Evolutionary conservation across 2,113 vertebrate species (phyloP).

Genomic region (Tragulus kanchil): DNA sequence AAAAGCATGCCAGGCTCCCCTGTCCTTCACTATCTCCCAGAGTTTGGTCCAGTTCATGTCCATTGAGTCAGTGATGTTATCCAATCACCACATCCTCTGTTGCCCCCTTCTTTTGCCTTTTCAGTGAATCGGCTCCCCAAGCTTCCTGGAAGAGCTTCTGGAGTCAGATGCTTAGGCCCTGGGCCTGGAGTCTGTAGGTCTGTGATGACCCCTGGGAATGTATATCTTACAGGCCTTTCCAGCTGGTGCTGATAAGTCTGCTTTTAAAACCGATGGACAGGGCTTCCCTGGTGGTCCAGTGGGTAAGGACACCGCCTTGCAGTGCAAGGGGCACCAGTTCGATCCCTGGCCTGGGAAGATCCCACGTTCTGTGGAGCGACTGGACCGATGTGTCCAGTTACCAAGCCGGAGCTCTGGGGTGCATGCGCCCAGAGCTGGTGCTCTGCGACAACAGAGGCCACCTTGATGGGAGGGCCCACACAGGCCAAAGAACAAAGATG

Average conservation of each 20-base stretch:
- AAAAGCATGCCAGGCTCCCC: not conserved
- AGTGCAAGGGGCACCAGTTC: too few relatives aligned
- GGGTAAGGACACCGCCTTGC: too few relatives aligned
- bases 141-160: not conserved
- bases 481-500: too few relatives aligned
- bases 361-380: too few relatives aligned
- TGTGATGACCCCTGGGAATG: not conserved
- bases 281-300: too few relatives aligned
- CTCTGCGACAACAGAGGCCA: too few relatives aligned
- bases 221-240: not conserved
- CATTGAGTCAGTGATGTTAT: not conserved
- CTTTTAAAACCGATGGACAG: not conserved
- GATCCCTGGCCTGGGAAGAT: too few relatives aligned
- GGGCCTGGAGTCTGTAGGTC: not conserved
- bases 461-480: too few relatives aligned
- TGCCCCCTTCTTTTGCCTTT: not conserved
- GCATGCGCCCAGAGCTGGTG: too few relatives aligned
- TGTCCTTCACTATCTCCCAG: not conserved
- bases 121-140: too few relatives aligned
- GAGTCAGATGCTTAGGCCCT: not conserved
- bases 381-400: too few relatives aligned
- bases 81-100: not conserved
- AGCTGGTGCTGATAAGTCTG: not conserved
- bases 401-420: too few relatives aligned
- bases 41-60: not conserved